A percentile compares a stretch with the other conserved stretches of the same genome.
These are phyloP conservation scores for Gopherus evgoodei DNA, from an alignment of 2,113 vertebrate species.

Conservation along the genomic window DNA sequence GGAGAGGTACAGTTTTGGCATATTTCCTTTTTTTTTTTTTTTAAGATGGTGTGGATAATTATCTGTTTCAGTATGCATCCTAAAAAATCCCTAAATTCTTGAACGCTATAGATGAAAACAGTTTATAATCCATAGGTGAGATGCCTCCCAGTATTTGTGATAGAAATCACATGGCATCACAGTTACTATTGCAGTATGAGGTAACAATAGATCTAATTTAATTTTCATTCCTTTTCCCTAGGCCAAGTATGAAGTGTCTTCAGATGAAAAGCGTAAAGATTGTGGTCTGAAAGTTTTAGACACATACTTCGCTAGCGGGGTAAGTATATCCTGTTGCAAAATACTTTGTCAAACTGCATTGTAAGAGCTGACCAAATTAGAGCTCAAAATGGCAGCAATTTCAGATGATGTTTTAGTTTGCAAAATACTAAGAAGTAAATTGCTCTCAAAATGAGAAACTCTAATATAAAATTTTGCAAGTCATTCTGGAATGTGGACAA, in stretches of 20 bases:
- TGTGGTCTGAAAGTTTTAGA: slow-evolving; percentile 85
- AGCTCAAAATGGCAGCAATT: neutral
- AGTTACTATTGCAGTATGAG: neutral
- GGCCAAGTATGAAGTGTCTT: slow-evolving; percentile 90
- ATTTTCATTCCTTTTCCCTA: slow-evolving; percentile 51
- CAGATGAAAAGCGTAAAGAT: slow-evolving; percentile 87
- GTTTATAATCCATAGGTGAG: neutral
- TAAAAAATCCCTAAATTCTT: neutral
- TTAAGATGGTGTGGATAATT: neutral
- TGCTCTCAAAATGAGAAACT: neutral
- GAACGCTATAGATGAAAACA: neutral
- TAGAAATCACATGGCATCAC: neutral
- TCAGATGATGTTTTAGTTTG: neutral
- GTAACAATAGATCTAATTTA: neutral
- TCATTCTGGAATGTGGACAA: neutral
- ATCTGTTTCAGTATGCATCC: neutral
- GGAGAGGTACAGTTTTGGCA: neutral
- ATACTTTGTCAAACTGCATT: neutral
- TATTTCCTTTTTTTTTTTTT: neutral
- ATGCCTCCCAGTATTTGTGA: neutral
- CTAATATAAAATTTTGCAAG: slow-evolving; percentile 3
- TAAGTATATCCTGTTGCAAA: slow-evolving; percentile 67
- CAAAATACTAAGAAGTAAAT: neutral
- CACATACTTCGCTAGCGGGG: slow-evolving; percentile 88
- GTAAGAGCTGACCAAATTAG: neutral